Percentiles rank a stretch among this genome's conserved stretches.
phyloP scores from a whole-genome alignment of 1,140 invertebrate genomes.

The Drosophila arawakana region DNA sequence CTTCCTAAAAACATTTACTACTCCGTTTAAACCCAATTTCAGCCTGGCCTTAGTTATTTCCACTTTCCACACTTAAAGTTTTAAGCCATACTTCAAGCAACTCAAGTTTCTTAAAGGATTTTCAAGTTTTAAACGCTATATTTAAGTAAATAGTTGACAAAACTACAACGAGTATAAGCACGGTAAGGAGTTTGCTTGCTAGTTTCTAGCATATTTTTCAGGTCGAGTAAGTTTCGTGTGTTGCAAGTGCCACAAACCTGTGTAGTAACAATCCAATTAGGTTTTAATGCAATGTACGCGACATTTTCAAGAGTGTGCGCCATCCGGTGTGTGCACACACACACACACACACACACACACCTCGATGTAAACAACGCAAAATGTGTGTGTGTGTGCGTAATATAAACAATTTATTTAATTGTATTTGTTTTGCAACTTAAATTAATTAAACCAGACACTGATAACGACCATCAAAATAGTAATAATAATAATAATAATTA shows the following conservation, averaged over 20 bases:
- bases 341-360: background rate
- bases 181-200: background rate
- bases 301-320: conserved; percentile 29
- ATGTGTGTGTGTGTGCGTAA: conserved; percentile 4
- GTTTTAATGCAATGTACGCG: conserved; percentile 41
- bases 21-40: too few relatives aligned
- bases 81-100: too few relatives aligned
- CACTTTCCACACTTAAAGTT: too few relatives aligned
- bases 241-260: conserved; percentile 24
- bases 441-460: conserved; percentile 41
- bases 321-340: conserved; percentile 25
- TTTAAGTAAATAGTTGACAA: background rate
- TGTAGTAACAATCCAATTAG: conserved; percentile 50
- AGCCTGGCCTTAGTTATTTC: too few relatives aligned
- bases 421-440: conserved; percentile 40
- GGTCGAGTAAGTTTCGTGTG: background rate
- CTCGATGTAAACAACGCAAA: background rate
- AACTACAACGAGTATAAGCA: background rate
- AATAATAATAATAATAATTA: conserved; percentile 15
- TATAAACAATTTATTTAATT: conserved; percentile 52
- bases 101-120: too few relatives aligned
- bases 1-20: too few relatives aligned
- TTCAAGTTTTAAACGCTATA: background rate
- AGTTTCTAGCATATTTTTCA: background rate
- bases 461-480: background rate